Evolutionary conservation across 2,888 invertebrate genomes (phyloP), one percentile per base, ranked within the genome.

Genomic region (Molorchus minor): DNA sequence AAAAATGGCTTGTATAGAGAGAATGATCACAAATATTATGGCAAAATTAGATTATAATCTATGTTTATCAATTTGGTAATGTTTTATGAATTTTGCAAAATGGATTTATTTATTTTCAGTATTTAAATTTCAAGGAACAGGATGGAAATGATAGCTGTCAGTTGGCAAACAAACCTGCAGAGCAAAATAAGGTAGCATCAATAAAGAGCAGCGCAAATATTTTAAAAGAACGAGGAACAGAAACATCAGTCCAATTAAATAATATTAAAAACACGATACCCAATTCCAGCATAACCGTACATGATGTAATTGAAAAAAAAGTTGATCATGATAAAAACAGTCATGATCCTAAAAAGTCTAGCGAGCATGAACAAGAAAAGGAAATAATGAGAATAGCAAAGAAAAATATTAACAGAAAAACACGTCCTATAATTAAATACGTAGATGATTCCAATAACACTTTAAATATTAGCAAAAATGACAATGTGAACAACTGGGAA

Each of bases 351-450:
- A 54, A 46, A 61, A 57, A 19, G 25, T 21, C 54, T 36, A 71
- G 69, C 20, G 72, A 74, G 45, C 73, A 73, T 52, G 75, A 78
- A 57, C 70, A 74, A 64, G 79, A 79, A 61, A 77, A 77, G 53
- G 78, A 79, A 68, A 79, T 78, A 57, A 79, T 78, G 77, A 71
- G 78, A 57, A 74, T 74, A 67, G 71, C 77, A 10, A 76, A 78
- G 64, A 75, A 76, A 66, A 77, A 79, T 63, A 78, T 78, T 36
- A 80, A 78, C 64, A 68, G 77, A 61, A 78, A 76, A 70, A 71
- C 74, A 12, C 71, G 77, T 59, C 76, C 79, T 8, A 69, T 80
- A 38, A 79, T 79, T 57, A 79, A 78, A 66, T 77, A 79, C 61
- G 72, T 76, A 20, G 75, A 73, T 47, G 73, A 73, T 52, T 62